Evolutionary conservation across 2,797 vertebrate species (phyloP).

Genomic region (Chiloscyllium punctatum): DNA sequence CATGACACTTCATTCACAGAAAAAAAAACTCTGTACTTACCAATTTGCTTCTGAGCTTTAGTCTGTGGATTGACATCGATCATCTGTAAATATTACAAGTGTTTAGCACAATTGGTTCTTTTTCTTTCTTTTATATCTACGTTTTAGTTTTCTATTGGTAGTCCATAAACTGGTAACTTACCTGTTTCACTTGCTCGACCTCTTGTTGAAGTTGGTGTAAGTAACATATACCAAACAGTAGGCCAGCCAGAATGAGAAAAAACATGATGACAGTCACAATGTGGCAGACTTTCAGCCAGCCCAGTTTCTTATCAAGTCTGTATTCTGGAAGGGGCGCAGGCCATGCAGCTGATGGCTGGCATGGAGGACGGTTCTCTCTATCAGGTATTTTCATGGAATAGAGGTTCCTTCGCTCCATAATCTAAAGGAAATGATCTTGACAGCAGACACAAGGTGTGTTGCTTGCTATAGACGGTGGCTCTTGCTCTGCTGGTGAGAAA

Average conservation of each 20-base stretch:
- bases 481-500: too few relatives aligned
- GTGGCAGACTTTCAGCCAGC: background rate
- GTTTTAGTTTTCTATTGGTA: background rate
- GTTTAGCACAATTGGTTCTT: background rate
- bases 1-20: background rate
- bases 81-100: conserved; percentile 12
- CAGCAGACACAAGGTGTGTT: background rate
- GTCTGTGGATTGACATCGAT: background rate
- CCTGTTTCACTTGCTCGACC: background rate
- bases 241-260: background rate
- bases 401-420: background rate
- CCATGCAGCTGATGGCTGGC: too few relatives aligned
- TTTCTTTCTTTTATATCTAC: background rate
- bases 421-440: background rate
- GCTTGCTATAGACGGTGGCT: background rate
- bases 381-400: background rate
- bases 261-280: background rate
- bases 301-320: background rate
- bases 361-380: background rate
- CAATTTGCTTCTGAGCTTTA: background rate
- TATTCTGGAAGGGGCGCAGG: too few relatives aligned
- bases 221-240: background rate
- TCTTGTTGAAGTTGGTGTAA: background rate
- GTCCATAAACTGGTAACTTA: background rate
- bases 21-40: background rate